Base-by-base conservation (phyloP, 2,888 invertebrate species). In the Empis stercorea region DNA sequence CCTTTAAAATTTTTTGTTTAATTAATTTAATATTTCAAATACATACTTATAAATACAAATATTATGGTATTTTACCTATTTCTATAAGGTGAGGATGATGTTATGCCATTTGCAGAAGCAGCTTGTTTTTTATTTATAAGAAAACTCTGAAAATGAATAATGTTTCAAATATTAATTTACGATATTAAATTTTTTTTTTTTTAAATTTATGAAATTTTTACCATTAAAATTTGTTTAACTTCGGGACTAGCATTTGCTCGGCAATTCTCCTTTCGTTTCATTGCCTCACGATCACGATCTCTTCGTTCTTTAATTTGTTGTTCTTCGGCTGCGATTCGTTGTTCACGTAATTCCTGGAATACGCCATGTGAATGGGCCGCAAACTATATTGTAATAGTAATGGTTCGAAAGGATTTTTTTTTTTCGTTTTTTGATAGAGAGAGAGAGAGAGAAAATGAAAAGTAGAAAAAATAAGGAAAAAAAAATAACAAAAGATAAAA, bases 231-330 rank as follows among this genome's bases (percentile, higher is more conserved):
- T 73, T 92, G 92, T 70, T 95, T 96, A 63, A 96, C 96, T 72
- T 94, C 94, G 17, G 88, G 84, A 55, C 94, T 95, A 55, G 96
- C 95, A 61, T 93, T 86, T 48, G 95, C 95, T 72, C 93, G 93
- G 73, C 92, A 91, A 68, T 93, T 92, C 64, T 92, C 92, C 70
- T 93, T 91, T 68, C 94, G 93, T 72, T 92, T 91, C 59, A 93
- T 76, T 55, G 86, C 84, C 61, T 92, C 89, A 56, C 87, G 76
- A 59, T 91, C 88, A 52, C 88, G 77, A 68, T 91, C 87, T 59
- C 81, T 76, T 50, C 80, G 69, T 66, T 84, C 79, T 30, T 63
- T 57, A 57, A 85, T 75, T 65, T 87, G 86, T 64, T 87, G 84
- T 63, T 85, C 84, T 66, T 84, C 78, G 57, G 81, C 76, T 56